Base-by-base conservation (phyloP, 1,140 invertebrate species). In the Orius insidiosus region DNA sequence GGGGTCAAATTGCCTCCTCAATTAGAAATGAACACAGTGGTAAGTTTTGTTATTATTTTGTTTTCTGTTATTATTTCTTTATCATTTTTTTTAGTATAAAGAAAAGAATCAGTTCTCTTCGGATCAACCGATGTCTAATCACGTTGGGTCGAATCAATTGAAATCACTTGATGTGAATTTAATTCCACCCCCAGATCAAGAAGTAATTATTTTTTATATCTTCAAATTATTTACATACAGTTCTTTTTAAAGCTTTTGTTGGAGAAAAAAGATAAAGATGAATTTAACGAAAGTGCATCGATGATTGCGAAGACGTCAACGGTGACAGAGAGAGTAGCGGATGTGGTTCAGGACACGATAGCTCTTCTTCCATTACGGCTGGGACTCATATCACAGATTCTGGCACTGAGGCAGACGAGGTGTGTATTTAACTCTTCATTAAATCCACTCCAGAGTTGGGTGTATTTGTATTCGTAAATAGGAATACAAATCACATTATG, bases 1-100 rank as follows among this genome's bases (percentile, higher is more conserved):
- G 62, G 67, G 52, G 63, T 73, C 0, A 70, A 69, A 56, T 52
- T 75, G 33, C 72, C 72, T 32, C 65, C 68, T 9, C 71, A 70
- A 43, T 51, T 75, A 8, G 63, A 63, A 39, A 58, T 60, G n/a
- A 58, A 60, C 38, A 11, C 11, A 18, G 61, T 58, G 56, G 62
- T 63, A 50, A 55, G 41, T 52, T 43, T 33, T 30, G 2, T 47
- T 15, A 30, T 44, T n/a, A 40, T 37, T 35, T 52, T 16, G 5
- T 14, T 18, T 41, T 5, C 14, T 13, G 10, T 10, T 44, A 19
- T 11, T 43, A 2, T 40, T 45, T 33, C 16, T 41, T n/a, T n/a
- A n/a, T n/a, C n/a, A n/a, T n/a, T n/a, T n/a, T 43, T 48, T 51
- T 19, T 34, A 53, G 52, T 46, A 48, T 24, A 47, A 45, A 10